phyloP scores from a whole-genome alignment of 2,113 vertebrate species.

The Datnioides undecimradiatus region DNA sequence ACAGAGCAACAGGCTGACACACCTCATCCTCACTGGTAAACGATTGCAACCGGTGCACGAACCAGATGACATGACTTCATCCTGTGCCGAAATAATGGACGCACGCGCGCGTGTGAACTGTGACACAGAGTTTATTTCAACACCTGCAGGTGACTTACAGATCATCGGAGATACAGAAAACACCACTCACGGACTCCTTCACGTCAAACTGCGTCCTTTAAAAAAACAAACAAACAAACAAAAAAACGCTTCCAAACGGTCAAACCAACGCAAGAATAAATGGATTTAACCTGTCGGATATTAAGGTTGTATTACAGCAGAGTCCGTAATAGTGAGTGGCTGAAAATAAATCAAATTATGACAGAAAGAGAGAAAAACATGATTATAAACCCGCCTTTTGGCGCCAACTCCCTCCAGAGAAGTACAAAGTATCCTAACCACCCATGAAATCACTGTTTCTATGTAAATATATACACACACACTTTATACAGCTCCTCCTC shows the following conservation, averaged over 20 bases:
- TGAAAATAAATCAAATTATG: conserved; percentile 18
- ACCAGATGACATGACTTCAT: too few relatives aligned
- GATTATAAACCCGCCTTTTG: conserved; percentile 41
- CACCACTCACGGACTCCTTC: conserved; percentile 60
- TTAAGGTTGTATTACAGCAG: conserved; percentile 42
- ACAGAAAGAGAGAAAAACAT: not conserved
- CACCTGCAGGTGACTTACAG: conserved; percentile 75
- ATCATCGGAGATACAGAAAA: conserved; percentile 47
- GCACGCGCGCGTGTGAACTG: conserved; percentile 45
- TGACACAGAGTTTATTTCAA: conserved; percentile 78
- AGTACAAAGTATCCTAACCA: conserved; percentile 61
- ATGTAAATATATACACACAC: conserved; percentile 65
- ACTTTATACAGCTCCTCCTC: conserved; percentile 61
- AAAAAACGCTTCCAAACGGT: conserved; percentile 53
- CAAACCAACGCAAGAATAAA: conserved; percentile 52
- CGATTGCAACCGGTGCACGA: not conserved
- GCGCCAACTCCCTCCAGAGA: conserved; percentile 42
- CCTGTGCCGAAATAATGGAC: not conserved
- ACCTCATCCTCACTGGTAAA: conserved; percentile 21
- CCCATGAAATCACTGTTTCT: conserved; percentile 52
- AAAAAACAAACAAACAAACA: too few relatives aligned
- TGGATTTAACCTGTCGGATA: conserved; percentile 42
- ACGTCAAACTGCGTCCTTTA: conserved; percentile 34
- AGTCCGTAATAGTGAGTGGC: conserved; percentile 35
- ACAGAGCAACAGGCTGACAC: conserved; percentile 36